Evolutionary conservation across 2,888 invertebrate species (phyloP).

Genomic region (Empis livida): DNA sequence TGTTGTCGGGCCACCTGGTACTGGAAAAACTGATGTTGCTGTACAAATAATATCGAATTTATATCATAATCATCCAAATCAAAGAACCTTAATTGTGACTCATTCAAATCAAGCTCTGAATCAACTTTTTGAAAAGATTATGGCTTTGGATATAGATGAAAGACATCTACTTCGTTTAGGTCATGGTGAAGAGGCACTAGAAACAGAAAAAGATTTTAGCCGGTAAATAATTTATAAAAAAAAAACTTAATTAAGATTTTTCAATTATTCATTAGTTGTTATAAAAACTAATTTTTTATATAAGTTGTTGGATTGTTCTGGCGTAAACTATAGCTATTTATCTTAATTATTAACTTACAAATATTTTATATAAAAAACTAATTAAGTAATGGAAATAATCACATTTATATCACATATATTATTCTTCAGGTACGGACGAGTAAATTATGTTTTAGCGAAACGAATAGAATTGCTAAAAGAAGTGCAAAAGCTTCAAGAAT

Average conservation of each 20-base stretch:
- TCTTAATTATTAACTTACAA: too few species aligned
- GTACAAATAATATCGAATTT: conserved; percentile 99
- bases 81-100: conserved; percentile 94
- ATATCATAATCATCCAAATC: conserved; percentile 98
- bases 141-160: conserved; percentile 94
- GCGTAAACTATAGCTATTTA: too few species aligned
- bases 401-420: too few species aligned
- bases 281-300: too few species aligned
- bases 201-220: conserved; percentile 98
- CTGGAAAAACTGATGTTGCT: conserved; percentile 99
- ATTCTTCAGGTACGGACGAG: conserved; percentile 72
- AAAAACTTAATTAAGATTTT: conserved; percentile 1
- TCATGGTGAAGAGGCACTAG: conserved; percentile 95
- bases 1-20: conserved; percentile 88
- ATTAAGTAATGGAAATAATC: too few species aligned
- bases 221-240: conserved; percentile 38
- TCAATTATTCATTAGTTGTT: too few species aligned
- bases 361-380: too few species aligned
- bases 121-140: conserved; percentile 98
- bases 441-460: conserved; percentile 94
- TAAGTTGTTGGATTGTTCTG: too few species aligned
- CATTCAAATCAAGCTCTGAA: conserved; percentile 99
- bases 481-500: conserved; percentile 78
- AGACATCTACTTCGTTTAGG: conserved; percentile 93
- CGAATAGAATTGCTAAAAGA: conserved; percentile 76